These are phyloP conservation scores for Mesorhabditis spiculigera DNA, from an alignment of 2,888 invertebrate genomes.

Conservation along the genomic window DNA sequence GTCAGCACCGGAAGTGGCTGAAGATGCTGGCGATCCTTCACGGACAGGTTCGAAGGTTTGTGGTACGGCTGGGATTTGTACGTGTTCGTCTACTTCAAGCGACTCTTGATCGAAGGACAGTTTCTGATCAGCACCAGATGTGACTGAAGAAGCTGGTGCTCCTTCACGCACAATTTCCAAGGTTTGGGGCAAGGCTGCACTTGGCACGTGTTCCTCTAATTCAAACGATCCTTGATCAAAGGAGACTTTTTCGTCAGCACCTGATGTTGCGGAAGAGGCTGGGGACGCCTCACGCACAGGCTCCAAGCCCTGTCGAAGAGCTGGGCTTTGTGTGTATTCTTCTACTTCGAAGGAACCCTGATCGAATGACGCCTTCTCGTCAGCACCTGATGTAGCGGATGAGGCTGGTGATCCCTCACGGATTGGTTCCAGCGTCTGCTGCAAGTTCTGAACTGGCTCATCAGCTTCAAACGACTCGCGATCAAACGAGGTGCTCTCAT, in stretches of 20 bases:
- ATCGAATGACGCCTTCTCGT: constrained; percentile 9
- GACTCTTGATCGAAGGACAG: constrained; percentile 17
- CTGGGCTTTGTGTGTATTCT: too few species aligned
- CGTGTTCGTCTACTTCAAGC: constrained; percentile 6
- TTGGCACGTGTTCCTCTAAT: not conserved
- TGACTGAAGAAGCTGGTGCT: constrained; percentile 7
- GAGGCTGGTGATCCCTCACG: not conserved
- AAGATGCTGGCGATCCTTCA: not conserved
- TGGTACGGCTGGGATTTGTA: not conserved
- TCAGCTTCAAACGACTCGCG: constrained; percentile 7
- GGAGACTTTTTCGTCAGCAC: constrained; percentile 7
- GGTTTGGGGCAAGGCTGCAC: not conserved
- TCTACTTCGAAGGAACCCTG: not conserved
- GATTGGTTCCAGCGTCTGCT: not conserved
- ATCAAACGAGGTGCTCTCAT: constrained; percentile 19
- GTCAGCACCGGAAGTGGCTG: constrained; percentile 15
- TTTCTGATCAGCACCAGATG: constrained; percentile 26
- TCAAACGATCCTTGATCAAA: constrained; percentile 10
- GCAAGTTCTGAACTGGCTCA: not conserved
- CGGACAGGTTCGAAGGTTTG: constrained; percentile 6
- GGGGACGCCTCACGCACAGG: not conserved
- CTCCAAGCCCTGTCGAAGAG: too few species aligned
- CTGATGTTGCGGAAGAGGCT: constrained; percentile 16
- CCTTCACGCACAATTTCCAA: not conserved
- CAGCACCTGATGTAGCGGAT: constrained; percentile 13